Conservation (phyloP, 2,888 invertebrate species). For the Pristionchus japonicus region DNA sequence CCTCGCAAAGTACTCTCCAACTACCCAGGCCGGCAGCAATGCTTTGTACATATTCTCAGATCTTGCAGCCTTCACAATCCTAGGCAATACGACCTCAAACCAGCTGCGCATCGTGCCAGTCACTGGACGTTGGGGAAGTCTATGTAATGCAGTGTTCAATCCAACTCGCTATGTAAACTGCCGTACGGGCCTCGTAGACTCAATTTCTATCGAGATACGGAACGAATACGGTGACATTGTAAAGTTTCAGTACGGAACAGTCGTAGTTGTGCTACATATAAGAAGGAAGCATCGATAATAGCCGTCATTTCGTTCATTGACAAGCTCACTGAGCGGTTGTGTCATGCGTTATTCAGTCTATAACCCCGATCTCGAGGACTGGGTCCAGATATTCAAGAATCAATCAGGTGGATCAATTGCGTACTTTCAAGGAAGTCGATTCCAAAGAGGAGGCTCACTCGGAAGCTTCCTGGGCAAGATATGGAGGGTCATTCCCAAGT, state of each 20-base stretch:
- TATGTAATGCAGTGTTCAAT: neutral
- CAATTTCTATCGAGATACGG: neutral
- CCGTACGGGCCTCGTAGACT: neutral
- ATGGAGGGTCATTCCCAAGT: neutral
- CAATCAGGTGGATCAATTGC: neutral
- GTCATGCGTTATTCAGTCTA: neutral
- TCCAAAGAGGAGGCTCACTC: neutral
- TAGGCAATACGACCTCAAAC: neutral
- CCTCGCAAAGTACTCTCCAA: neutral
- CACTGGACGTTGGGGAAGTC: neutral
- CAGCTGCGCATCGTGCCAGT: neutral
- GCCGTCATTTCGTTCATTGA: neutral
- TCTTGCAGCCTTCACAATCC: neutral
- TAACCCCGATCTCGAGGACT: neutral
- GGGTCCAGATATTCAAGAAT: neutral
- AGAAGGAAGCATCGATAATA: neutral
- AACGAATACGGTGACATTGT: neutral
- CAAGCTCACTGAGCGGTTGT: neutral
- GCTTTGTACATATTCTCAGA: neutral
- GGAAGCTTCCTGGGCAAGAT: neutral
- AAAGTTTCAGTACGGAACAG: neutral
- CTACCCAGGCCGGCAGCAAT: neutral
- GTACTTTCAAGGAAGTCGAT: neutral
- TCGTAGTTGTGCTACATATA: neutral
- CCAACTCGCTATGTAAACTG: neutral